Evolutionary conservation across 2,113 vertebrate species (phyloP).

Genomic region (Oncorhynchus nerka): DNA sequence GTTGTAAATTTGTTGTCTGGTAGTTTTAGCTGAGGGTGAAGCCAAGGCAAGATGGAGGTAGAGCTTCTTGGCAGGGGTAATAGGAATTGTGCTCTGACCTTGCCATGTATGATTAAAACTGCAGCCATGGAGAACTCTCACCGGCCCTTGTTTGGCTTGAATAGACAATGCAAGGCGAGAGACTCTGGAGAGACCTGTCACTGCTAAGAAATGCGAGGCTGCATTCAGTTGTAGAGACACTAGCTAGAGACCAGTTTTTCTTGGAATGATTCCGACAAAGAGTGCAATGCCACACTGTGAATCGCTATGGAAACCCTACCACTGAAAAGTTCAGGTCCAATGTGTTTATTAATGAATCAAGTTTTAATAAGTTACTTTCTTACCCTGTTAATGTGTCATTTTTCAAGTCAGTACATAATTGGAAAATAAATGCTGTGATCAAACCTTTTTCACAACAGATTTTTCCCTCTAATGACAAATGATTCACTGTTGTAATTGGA

Average conservation of each 20-base stretch:
- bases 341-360: background rate
- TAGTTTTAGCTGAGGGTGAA: background rate
- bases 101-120: conserved; percentile 39
- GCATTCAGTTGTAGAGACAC: background rate
- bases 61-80: conserved; percentile 26
- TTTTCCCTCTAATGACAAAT: no score
- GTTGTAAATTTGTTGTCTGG: background rate
- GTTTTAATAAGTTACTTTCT: no score
- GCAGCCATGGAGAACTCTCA: conserved; percentile 29
- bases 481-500: no score
- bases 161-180: conserved; percentile 12
- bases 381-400: no score
- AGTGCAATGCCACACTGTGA: background rate
- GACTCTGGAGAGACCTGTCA: conserved; percentile 25
- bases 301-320: background rate
- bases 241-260: background rate
- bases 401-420: no score
- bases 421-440: no score
- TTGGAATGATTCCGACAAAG: background rate
- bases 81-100: conserved; percentile 47
- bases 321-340: background rate
- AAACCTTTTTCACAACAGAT: no score
- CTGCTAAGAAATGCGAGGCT: background rate
- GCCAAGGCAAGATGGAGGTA: conserved; percentile 28
- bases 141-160: conserved; percentile 29